These are phyloP conservation scores for Triplophysa tibetana DNA, from an alignment of 2,113 vertebrate genomes.

Conservation along the genomic window DNA sequence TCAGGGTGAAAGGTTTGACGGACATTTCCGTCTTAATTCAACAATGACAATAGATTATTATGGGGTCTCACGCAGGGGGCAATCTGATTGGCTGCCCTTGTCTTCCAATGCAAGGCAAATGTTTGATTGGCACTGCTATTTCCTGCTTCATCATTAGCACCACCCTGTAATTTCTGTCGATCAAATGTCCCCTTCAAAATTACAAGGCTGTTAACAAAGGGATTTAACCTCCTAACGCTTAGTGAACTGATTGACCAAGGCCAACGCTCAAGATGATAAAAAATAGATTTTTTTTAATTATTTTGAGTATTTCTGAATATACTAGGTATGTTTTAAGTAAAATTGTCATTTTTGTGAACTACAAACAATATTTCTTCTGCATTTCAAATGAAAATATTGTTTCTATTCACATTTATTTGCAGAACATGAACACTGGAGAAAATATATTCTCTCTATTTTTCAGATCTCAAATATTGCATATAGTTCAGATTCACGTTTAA, in stretches of 20 bases:
- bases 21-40: neutral
- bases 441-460: no score
- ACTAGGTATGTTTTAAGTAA: no score
- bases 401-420: no score
- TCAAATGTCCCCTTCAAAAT: slow-evolving; percentile 30
- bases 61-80: neutral
- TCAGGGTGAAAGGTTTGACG: neutral
- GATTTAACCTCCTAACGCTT: slow-evolving; percentile 11
- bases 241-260: slow-evolving; percentile 19
- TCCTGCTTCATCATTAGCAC: slow-evolving; percentile 31
- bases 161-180: slow-evolving; percentile 35
- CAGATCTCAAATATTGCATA: no score
- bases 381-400: no score
- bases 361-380: no score
- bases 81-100: slow-evolving; percentile 17
- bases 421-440: no score
- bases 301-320: no score
- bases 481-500: no score
- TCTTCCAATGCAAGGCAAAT: neutral
- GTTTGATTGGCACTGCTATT: slow-evolving; percentile 37
- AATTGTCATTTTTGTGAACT: no score
- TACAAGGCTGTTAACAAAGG: slow-evolving; percentile 30
- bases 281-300: no score
- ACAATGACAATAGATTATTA: slow-evolving; percentile 27
- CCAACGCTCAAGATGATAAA: neutral